phyloP scores from a whole-genome alignment of 2,113 vertebrate species.

The Podarcis muralis region DNA sequence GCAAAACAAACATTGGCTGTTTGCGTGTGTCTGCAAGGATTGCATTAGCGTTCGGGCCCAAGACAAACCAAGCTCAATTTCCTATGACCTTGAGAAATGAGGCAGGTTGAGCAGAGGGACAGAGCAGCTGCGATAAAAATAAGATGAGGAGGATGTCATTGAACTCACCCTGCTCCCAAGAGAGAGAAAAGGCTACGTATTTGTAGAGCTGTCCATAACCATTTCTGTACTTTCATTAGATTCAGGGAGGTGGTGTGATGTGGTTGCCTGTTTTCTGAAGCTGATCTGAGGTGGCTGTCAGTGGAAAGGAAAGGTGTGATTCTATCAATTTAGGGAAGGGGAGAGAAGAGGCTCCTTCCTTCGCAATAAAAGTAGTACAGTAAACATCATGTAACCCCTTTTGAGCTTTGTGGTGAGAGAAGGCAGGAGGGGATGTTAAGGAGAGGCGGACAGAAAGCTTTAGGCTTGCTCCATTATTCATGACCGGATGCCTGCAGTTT shows the following conservation, averaged over 20 bases:
- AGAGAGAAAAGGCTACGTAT: not conserved
- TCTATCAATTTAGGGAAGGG: not conserved
- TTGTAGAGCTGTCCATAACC: not conserved
- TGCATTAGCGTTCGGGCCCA: not conserved
- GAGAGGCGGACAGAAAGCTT: not conserved
- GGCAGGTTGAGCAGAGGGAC: not conserved
- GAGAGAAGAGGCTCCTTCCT: not conserved
- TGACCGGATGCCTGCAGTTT: not conserved
- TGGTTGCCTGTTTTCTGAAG: not conserved
- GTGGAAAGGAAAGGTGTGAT: not conserved
- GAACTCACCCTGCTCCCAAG: not conserved
- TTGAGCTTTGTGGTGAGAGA: not conserved
- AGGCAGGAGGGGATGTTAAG: not conserved
- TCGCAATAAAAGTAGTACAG: not conserved
- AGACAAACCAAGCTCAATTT: not conserved
- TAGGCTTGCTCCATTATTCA: conserved; percentile 9
- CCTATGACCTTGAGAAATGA: not conserved
- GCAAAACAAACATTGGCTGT: not conserved
- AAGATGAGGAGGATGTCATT: not conserved
- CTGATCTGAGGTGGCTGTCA: not conserved
- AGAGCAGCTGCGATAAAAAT: not conserved
- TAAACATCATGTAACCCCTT: not conserved
- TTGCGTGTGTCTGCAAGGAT: not conserved
- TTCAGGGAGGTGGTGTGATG: not conserved
- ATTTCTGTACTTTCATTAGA: not conserved